Percentiles rank a stretch among this genome's conserved stretches.
Evolutionary conservation across 1,140 invertebrate genomes (phyloP).

Genomic region (Drosophila trapezifrons): DNA sequence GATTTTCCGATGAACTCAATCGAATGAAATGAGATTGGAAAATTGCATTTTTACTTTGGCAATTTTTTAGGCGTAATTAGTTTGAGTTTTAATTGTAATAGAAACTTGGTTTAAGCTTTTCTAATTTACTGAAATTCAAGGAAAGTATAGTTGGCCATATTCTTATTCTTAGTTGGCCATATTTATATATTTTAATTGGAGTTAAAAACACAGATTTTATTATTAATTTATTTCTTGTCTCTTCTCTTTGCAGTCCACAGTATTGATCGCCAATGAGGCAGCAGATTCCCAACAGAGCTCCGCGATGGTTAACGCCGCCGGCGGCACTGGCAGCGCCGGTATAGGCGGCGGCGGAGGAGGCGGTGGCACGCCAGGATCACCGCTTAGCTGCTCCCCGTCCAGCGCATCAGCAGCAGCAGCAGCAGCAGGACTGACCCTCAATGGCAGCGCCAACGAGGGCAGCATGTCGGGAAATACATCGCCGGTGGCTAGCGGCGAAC

Average conservation of each 20-base stretch:
- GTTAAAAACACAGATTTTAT: background rate
- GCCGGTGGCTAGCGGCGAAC: constrained; percentile 70
- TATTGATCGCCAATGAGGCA: constrained; percentile 82
- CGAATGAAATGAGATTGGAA: constrained; percentile 11
- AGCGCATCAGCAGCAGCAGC: constrained; percentile 65
- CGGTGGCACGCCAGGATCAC: constrained; percentile 55
- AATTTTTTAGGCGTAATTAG: background rate
- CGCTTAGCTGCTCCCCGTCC: constrained; percentile 74
- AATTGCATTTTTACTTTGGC: constrained; percentile 12
- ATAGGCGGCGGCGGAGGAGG: constrained; percentile 59
- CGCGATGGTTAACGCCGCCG: constrained; percentile 48
- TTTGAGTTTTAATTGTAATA: background rate
- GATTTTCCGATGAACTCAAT: constrained; percentile 9
- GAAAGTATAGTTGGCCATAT: background rate
- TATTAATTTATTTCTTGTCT: constrained; percentile 26
- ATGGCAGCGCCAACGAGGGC: constrained; percentile 76
- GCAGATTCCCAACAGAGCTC: constrained; percentile 74
- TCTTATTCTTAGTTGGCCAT: no score
- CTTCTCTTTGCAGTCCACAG: constrained; percentile 73
- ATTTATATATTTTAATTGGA: background rate
- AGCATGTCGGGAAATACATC: constrained; percentile 70
- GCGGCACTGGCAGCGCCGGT: constrained; percentile 21
- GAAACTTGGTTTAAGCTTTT: background rate
- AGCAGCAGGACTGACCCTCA: constrained; percentile 71
- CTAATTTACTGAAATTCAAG: no score